Percentiles rank a stretch among this genome's conserved stretches.
These are phyloP conservation scores for Pogonophryne albipinna DNA, from an alignment of 2,797 vertebrate species.

Conservation along the genomic window DNA sequence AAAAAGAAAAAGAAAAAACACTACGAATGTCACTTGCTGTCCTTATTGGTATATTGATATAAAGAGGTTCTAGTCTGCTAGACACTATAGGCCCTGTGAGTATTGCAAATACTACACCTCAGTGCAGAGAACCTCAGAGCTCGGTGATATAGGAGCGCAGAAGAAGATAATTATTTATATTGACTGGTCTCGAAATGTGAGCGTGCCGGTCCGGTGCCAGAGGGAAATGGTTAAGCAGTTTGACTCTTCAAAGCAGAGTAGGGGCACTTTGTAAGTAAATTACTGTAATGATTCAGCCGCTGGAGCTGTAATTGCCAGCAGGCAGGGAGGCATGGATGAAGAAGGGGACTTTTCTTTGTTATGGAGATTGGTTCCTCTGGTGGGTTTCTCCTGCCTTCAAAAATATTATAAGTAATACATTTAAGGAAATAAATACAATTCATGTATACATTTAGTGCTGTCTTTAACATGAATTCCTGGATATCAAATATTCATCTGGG, in stretches of 20 bases:
- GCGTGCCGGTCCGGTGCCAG: constrained; percentile 43
- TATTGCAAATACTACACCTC: constrained; percentile 46
- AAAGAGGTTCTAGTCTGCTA: constrained; percentile 33
- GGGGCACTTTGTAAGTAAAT: constrained; percentile 77
- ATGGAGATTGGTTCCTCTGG: constrained; percentile 6
- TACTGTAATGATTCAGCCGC: constrained; percentile 70
- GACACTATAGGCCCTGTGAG: constrained; percentile 39
- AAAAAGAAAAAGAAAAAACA: background rate
- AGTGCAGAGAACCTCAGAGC: constrained; percentile 46
- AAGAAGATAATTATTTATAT: constrained; percentile 68
- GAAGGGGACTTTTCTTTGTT: constrained; percentile 51
- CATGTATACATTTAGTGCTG: too few relatives aligned
- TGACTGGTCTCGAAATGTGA: constrained; percentile 59
- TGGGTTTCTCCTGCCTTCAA: constrained; percentile 13
- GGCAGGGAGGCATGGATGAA: constrained; percentile 48
- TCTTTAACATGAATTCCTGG: too few relatives aligned
- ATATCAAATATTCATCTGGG: too few relatives aligned
- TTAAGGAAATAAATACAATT: too few relatives aligned
- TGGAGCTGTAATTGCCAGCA: constrained; percentile 72
- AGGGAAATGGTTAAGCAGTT: constrained; percentile 54
- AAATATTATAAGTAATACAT: too few relatives aligned
- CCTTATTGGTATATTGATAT: constrained; percentile 31
- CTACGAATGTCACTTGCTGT: background rate
- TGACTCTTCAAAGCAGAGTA: constrained; percentile 61
- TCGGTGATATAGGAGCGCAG: constrained; percentile 27